Evolutionary conservation across 2,113 vertebrate genomes (phyloP).

Genomic region (Equus quagga): DNA sequence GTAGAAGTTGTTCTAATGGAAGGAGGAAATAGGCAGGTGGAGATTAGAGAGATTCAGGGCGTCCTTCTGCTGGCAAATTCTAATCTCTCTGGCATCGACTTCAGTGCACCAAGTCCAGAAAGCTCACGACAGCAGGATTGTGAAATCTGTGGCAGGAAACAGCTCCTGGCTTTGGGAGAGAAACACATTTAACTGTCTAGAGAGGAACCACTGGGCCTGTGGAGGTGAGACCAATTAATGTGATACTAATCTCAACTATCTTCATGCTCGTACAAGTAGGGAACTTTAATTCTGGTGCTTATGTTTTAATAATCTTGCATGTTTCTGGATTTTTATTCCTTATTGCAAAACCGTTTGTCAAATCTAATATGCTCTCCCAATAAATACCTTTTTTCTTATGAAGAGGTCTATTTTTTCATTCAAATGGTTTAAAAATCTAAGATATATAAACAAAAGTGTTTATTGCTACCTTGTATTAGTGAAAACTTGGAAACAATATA

Average conservation of each 20-base stretch:
- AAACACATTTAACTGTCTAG: neutral
- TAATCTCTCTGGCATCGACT: neutral
- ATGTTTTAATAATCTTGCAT: neutral
- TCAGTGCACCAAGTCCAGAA: neutral
- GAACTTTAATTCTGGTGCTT: neutral
- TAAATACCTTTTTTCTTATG: neutral
- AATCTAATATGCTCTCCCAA: neutral
- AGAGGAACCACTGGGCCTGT: neutral
- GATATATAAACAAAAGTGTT: neutral
- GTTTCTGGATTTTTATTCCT: neutral
- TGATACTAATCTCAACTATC: neutral
- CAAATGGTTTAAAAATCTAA: neutral
- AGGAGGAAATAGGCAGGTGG: neutral
- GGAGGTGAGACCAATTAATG: neutral
- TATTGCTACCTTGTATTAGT: neutral
- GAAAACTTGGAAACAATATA: neutral
- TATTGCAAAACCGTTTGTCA: neutral
- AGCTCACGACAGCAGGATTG: neutral
- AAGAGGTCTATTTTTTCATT: constrained; percentile 22
- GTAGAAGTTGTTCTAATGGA: neutral
- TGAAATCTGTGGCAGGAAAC: neutral
- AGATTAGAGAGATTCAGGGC: too few species aligned
- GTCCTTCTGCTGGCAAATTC: neutral
- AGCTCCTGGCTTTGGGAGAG: constrained; percentile 8
- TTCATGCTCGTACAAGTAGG: neutral